phyloP scores from a whole-genome alignment of 2,113 vertebrate species.

The Festucalex cinctus region DNA sequence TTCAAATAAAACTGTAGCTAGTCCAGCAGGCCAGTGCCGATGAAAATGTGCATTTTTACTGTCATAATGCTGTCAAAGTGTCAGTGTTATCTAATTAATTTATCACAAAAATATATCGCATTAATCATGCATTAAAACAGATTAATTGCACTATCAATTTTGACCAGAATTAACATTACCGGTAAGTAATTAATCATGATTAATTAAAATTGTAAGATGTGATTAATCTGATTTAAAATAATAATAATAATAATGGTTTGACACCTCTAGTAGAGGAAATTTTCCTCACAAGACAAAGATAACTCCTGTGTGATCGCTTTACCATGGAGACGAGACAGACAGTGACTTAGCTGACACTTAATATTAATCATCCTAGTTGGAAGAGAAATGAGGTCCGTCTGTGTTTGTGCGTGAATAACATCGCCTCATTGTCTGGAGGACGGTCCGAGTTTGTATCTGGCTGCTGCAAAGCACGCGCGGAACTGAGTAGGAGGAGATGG shows the following conservation, averaged over 20 bases:
- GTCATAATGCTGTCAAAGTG: too few species aligned
- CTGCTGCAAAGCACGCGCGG: constrained; percentile 30
- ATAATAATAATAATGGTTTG: too few species aligned
- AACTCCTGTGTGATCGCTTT: constrained; percentile 47
- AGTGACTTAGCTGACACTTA: constrained; percentile 43
- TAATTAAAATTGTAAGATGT: too few species aligned
- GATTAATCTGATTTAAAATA: too few species aligned
- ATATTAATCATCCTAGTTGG: constrained; percentile 51
- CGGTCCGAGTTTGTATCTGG: constrained; percentile 38
- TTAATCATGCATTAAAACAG: too few species aligned
- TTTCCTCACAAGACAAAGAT: constrained; percentile 36
- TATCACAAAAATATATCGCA: too few species aligned
- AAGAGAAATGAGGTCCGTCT: neutral
- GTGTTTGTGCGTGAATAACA: constrained; percentile 15
- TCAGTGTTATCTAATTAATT: too few species aligned
- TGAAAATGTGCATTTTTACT: constrained; percentile 6
- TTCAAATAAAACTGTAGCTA: neutral
- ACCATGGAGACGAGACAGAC: constrained; percentile 63
- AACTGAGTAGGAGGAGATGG: constrained; percentile 40
- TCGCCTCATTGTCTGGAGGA: constrained; percentile 24
- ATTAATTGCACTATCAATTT: too few species aligned
- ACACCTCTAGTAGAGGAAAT: too few species aligned
- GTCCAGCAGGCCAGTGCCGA: neutral
- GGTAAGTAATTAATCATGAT: too few species aligned
- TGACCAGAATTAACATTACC: too few species aligned